Evolutionary conservation across 2,888 invertebrate species (phyloP), one percentile per base, ranked within the genome.

Genomic region (Epistrophe grossulariae): DNA sequence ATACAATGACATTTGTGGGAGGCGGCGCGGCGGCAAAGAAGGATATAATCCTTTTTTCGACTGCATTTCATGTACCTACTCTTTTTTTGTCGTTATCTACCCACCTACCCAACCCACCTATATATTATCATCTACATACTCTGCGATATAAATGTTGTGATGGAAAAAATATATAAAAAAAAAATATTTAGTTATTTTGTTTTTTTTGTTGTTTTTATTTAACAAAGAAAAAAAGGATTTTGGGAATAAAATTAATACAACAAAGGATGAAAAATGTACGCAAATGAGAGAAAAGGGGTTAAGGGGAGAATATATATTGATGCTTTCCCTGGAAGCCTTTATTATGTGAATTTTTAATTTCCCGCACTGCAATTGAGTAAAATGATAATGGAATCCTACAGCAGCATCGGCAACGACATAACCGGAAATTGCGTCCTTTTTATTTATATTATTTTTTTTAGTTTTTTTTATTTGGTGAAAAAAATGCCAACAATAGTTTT

Each of bases 341-440:
- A 62, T 73, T 62, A 73, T 81, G 77, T 73, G 81, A 68, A 85
- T 85, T 78, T 85, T 81, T 81, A 81, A 85, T 85, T 73, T 78
- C 72, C 81, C 64, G 68, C 68, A 38, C 48, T 73, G 82, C 68
- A 74, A 74, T 78, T 85, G 77, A 55, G 52, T 45, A 60, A 60
- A 77, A 81, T 71, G 77, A 77, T 77, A 72, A 84, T 84, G 77
- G 77, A 43, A 31, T 64, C 19, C 52, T 17, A 38, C 50, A 35
- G 17, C 48, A 66, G 13, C 19, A 17, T 31, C 40, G 8, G 9
- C 24, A 24, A 24, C 24, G 64, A 76, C 66, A 52, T 11, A 52
- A 35, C 64, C 79, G 81, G 81, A 82, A 74, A 85, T 85, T 85
- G 82, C 74, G 43, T 74, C 31, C 66, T n/a, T 45, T 48, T 59